These are phyloP conservation scores for Heliconius congener DNA, from an alignment of 1,140 invertebrate genomes.

Conservation along the genomic window DNA sequence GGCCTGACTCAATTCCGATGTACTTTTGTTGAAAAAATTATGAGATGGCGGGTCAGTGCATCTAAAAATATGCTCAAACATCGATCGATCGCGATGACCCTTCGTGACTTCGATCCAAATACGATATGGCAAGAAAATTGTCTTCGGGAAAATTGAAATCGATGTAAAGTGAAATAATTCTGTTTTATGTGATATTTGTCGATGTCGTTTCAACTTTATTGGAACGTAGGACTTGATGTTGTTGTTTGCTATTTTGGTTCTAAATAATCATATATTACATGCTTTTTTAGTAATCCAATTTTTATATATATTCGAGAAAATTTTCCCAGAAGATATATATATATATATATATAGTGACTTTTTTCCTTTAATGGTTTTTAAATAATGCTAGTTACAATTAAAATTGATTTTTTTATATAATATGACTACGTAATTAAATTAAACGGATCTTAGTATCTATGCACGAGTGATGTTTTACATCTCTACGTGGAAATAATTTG, in stretches of 20 bases:
- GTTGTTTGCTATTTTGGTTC: background rate
- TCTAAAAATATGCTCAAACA: constrained; percentile 73
- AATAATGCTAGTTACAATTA: background rate
- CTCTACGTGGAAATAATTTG: constrained; percentile 50
- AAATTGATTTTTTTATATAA: background rate
- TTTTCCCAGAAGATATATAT: background rate
- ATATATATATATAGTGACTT: too few species aligned
- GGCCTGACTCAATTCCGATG: constrained; percentile 50
- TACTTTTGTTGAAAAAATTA: constrained; percentile 63
- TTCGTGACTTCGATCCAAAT: constrained; percentile 49
- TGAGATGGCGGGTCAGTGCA: constrained; percentile 58
- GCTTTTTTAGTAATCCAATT: background rate
- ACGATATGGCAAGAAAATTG: constrained; percentile 38
- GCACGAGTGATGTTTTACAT: constrained; percentile 54
- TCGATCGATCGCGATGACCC: constrained; percentile 66
- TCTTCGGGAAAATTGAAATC: constrained; percentile 16
- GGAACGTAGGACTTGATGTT: background rate
- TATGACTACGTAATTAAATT: background rate
- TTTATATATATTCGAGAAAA: background rate
- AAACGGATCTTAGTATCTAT: constrained; percentile 2
- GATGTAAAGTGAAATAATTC: background rate
- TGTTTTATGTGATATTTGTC: background rate
- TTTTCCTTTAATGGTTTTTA: background rate
- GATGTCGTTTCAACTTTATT: background rate
- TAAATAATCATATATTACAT: constrained; percentile 7